A percentile compares a stretch with the other conserved stretches of the same genome.
Conservation (phyloP, 35 echinoderm and acorn worm genomes). For the Anneissia japonica region DNA sequence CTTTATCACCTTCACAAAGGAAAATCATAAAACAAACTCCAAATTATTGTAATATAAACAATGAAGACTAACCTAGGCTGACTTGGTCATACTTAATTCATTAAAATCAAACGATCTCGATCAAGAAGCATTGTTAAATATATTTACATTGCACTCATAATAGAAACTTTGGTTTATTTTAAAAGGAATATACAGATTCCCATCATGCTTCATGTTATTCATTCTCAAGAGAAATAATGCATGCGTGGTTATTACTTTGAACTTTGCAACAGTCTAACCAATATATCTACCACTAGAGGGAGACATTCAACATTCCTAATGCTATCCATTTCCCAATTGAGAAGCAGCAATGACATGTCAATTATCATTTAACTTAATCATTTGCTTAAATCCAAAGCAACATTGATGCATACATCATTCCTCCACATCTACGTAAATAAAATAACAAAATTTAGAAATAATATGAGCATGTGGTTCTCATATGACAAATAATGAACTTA, state of each 20-base stretch:
- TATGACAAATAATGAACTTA: too few species aligned
- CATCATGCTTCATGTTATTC: background rate
- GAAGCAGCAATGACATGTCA: too few species aligned
- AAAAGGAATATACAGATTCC: background rate
- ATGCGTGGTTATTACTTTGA: background rate
- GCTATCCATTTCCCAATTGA: too few species aligned
- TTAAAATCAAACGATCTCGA: background rate
- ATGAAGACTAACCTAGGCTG: background rate
- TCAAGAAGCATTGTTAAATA: background rate
- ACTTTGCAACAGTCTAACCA: background rate
- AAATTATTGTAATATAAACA: background rate
- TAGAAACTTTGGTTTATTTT: background rate
- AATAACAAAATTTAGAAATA: too few species aligned
- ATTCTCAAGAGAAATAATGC: background rate
- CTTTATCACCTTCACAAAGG: too few species aligned
- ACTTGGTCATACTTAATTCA: background rate
- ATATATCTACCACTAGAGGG: background rate
- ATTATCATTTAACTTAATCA: too few species aligned
- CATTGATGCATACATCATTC: too few species aligned
- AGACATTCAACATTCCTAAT: too few species aligned
- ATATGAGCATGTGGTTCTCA: too few species aligned
- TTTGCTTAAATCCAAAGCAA: too few species aligned
- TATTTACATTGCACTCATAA: background rate
- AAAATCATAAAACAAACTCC: background rate
- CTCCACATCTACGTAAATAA: too few species aligned